Evolutionary conservation across 1,140 invertebrate species (phyloP).

Genomic region (Triops cancriformis): DNA sequence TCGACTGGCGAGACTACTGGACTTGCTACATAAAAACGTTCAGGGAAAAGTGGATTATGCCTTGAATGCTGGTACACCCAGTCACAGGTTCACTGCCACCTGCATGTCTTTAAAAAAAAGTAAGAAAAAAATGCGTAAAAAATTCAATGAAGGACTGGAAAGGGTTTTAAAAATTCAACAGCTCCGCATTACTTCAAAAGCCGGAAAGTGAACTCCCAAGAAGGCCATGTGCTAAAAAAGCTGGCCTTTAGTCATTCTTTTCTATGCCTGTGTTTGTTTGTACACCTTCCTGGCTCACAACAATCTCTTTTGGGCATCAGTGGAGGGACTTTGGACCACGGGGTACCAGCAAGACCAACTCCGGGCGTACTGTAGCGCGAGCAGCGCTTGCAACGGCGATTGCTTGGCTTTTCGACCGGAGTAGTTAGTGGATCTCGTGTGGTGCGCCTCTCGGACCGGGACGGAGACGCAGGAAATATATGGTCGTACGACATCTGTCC

Average conservation of each 20-base stretch:
- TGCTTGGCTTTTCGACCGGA: too few relatives aligned
- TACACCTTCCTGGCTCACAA: background rate
- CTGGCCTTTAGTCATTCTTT: background rate
- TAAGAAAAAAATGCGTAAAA: background rate
- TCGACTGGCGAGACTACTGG: background rate
- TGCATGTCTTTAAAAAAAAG: background rate
- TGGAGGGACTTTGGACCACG: background rate
- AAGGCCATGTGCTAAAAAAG: background rate
- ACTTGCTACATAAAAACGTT: background rate
- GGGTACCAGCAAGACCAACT: background rate
- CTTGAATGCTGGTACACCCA: too few relatives aligned
- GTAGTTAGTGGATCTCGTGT: too few relatives aligned
- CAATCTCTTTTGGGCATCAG: background rate
- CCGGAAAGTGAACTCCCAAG: background rate
- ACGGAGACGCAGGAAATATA: background rate
- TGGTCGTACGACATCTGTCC: slow-evolving; percentile 4
- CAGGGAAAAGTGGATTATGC: too few relatives aligned
- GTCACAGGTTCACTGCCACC: too few relatives aligned
- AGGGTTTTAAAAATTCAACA: too few relatives aligned
- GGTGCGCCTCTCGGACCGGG: background rate
- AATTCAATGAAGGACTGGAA: background rate
- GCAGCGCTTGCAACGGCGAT: too few relatives aligned
- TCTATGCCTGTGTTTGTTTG: background rate
- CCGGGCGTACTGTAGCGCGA: background rate
- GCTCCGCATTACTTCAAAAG: too few relatives aligned